A percentile compares a stretch with the other conserved stretches of the same genome.
Conservation (phyloP, 2,113 vertebrate species). For the Phoenicopterus ruber region DNA sequence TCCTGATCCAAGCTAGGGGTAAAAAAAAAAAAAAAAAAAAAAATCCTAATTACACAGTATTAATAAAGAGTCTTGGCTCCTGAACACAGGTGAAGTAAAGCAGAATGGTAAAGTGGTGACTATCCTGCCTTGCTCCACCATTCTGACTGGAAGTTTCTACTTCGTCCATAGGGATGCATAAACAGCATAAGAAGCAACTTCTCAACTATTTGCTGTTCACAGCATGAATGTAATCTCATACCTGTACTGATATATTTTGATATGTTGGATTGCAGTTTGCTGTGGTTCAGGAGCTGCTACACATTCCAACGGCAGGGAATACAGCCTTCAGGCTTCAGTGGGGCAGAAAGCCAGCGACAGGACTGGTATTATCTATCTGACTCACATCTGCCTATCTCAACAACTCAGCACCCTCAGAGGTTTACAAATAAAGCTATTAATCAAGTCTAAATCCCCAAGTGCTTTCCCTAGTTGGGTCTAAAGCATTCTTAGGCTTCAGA, state of each 20-base stretch:
- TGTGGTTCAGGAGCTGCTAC: background rate
- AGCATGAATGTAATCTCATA: background rate
- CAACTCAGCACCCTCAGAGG: background rate
- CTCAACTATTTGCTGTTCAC: background rate
- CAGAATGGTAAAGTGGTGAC: background rate
- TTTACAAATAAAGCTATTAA: background rate
- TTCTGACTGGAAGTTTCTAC: background rate
- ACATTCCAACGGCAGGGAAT: background rate
- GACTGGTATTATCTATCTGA: background rate
- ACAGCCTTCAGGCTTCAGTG: background rate
- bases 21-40: background rate
- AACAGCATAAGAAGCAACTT: background rate
- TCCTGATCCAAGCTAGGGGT: slow-evolving; percentile 84
- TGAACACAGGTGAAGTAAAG: background rate
- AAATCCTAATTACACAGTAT: background rate
- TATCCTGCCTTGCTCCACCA: background rate
- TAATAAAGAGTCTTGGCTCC: background rate
- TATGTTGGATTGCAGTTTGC: background rate
- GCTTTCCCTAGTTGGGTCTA: background rate
- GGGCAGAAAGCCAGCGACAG: background rate
- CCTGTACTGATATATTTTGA: background rate
- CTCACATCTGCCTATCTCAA: background rate
- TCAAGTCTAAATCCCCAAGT: background rate
- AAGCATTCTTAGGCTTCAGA: background rate
- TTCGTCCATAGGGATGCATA: background rate